Evolutionary conservation across 2,113 vertebrate genomes (phyloP).

Genomic region (Sinocyclocheilus grahami): DNA sequence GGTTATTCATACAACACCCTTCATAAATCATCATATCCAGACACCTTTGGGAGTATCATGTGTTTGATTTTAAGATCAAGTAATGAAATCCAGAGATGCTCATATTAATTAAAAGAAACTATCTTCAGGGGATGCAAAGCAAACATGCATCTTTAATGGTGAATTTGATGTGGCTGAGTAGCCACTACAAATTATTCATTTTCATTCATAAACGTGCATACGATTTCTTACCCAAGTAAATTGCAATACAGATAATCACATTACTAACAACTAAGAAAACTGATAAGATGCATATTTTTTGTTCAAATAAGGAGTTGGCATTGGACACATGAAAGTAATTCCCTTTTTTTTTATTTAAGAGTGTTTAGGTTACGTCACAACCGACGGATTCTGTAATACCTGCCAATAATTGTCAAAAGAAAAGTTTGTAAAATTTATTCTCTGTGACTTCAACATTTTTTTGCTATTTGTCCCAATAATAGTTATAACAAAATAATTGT

Average conservation of each 20-base stretch:
- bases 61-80: conserved; percentile 66
- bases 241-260: background rate
- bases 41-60: conserved; percentile 59
- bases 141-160: conserved; percentile 1
- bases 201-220: background rate
- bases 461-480: background rate
- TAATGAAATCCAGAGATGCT: conserved; percentile 60
- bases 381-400: background rate
- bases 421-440: background rate
- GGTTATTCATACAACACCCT: conserved; percentile 40
- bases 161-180: background rate
- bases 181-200: background rate
- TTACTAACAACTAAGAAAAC: background rate
- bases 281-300: background rate
- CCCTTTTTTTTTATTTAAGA: background rate
- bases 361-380: background rate
- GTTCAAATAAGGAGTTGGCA: background rate
- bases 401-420: background rate
- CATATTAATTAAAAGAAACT: conserved; percentile 49
- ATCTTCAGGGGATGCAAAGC: conserved; percentile 59
- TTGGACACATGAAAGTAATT: background rate
- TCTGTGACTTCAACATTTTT: background rate
- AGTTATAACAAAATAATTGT: background rate
- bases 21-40: conserved; percentile 49
- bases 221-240: background rate